Conservation (phyloP, 2,113 vertebrate genomes). For the Paramisgurnus dabryanus region DNA sequence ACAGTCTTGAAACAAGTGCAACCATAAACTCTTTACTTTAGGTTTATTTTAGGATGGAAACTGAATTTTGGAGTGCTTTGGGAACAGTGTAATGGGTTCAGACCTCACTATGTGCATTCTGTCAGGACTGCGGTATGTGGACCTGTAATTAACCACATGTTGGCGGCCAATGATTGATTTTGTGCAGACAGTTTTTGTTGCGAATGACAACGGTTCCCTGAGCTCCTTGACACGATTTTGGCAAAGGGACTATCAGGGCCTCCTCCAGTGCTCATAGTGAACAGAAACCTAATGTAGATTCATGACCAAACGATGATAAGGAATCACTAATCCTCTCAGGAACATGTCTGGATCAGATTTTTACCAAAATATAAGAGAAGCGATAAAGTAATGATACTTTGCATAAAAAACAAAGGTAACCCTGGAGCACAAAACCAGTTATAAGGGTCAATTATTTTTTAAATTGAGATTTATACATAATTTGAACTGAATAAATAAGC, state of each 20-base stretch:
- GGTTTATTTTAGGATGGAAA: constrained; percentile 21
- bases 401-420: too few relatives aligned
- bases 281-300: not conserved
- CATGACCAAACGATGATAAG: not conserved
- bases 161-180: constrained; percentile 45
- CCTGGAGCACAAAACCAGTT: too few relatives aligned
- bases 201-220: constrained; percentile 34
- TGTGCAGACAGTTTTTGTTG: constrained; percentile 44
- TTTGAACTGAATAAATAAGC: too few relatives aligned
- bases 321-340: not conserved
- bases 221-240: not conserved
- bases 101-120: constrained; percentile 1
- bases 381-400: too few relatives aligned
- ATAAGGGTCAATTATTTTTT: too few relatives aligned
- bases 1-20: not conserved
- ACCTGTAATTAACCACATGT: not conserved
- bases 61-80: constrained; percentile 14
- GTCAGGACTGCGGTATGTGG: constrained; percentile 39
- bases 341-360: not conserved
- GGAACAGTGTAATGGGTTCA: constrained; percentile 32
- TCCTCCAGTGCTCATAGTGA: not conserved
- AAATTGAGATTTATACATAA: too few relatives aligned
- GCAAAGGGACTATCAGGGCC: not conserved
- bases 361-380: too few relatives aligned
- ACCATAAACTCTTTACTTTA: not conserved